Evolutionary conservation across 2,797 vertebrate genomes (phyloP), one percentile per base, ranked within the genome.

Genomic region (Brachymystax lenok): DNA sequence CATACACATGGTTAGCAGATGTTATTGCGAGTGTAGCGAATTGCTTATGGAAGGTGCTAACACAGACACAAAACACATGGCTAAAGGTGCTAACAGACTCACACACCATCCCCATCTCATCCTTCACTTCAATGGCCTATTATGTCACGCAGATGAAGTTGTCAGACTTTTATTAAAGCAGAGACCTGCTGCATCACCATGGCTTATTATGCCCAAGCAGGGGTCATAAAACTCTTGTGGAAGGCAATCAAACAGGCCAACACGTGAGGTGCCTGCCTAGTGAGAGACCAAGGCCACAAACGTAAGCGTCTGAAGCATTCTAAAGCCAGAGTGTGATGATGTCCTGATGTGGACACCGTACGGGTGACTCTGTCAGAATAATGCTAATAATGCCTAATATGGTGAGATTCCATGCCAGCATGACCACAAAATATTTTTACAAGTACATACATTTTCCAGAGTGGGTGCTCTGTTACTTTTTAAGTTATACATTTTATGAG

Each of bases 141-240:
- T 86, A 86, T 74, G 77, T 82, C 69, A 76, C 64, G 30, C 66
- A 17, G 72, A 83, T 63, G 33, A 80, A 73, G 61, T 86, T 69
- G 88, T 86, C 82, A 80, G 81, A 89, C 80, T 85, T 83, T 82
- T 86, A 89, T 82, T 86, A 89, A 84, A 90, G 80, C 1, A 14
- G 46, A 72, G 73, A 50, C 71, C 76, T 79, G 82, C 70, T 83
- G 68, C 79, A 86, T 92, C 78, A 85, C 75, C 83, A 85, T 77
- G 83, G 77, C 75, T 86, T 82, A 71, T 86, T 83, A 71, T 10
- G 67, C 71, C 69, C 70, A 56, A 35, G 64, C 73, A 75, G 51
- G 70, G 72, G 75, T 82, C 82, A 77, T 84, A 83, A 86, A 86
- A 77, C 77, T 83, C 16, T 8, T 28, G 82, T 76, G 69, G 61